These are phyloP conservation scores for Antechinus stuartii DNA, from an alignment of 2,113 vertebrate species.

Conservation along the genomic window DNA sequence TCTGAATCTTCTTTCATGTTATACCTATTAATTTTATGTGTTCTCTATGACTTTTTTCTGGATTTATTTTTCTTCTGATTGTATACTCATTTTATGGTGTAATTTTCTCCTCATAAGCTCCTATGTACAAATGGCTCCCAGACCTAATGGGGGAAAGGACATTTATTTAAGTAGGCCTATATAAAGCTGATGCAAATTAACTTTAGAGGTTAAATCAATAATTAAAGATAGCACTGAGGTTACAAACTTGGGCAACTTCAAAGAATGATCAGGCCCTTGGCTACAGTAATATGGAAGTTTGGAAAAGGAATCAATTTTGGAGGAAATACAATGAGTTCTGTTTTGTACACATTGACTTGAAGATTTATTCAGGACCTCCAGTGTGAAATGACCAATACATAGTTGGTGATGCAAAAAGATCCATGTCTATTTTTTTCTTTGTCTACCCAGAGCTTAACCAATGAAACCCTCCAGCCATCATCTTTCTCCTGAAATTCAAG, in stretches of 20 bases:
- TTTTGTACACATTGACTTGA: neutral
- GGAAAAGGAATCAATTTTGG: neutral
- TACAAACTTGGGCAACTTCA: no score
- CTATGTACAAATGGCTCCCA: neutral
- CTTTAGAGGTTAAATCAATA: neutral
- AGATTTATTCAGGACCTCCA: neutral
- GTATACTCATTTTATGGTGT: neutral
- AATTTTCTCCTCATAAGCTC: neutral
- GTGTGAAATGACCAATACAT: neutral
- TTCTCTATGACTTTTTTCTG: neutral
- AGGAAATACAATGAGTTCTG: neutral
- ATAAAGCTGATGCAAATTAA: neutral
- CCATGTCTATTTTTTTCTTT: neutral
- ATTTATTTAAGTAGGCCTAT: neutral
- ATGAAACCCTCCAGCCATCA: neutral
- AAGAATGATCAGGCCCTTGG: neutral
- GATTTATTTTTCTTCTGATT: neutral
- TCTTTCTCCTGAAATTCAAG: neutral
- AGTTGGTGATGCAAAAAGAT: neutral
- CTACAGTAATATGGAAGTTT: neutral
- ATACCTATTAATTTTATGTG: neutral
- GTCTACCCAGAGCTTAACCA: neutral
- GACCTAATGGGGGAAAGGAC: neutral
- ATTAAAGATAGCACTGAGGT: neutral
- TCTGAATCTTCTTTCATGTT: neutral